Evolutionary conservation across 2,888 invertebrate species (phyloP).

Genomic region (Zygaena filipendulae): DNA sequence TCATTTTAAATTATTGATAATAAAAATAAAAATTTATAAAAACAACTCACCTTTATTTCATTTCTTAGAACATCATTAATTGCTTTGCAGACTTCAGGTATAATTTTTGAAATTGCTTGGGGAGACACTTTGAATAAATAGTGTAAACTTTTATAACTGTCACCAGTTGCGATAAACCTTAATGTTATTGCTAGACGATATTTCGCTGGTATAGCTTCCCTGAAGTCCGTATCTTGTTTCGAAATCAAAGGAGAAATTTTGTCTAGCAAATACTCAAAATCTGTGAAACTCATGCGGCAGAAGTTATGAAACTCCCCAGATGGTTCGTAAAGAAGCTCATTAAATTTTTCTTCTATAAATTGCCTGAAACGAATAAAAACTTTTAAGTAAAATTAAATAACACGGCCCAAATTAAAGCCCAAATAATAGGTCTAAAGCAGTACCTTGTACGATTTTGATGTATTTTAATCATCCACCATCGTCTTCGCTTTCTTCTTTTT

Average conservation of each 20-base stretch:
- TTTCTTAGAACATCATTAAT: conserved; percentile 17
- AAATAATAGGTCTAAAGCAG: conserved; percentile 5
- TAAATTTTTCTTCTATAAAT: conserved; percentile 18
- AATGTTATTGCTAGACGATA: conserved; percentile 23
- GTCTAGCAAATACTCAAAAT: conserved; percentile 23
- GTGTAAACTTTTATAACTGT: conserved; percentile 7
- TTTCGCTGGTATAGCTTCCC: conserved; percentile 19
- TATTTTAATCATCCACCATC: conserved; percentile 1
- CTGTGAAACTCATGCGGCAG: conserved; percentile 19
- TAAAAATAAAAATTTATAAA: conserved; percentile 17
- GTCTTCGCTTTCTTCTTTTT: conserved; percentile 3
- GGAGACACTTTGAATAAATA: conserved; percentile 3
- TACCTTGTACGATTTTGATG: conserved; percentile 12
- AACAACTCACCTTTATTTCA: conserved; percentile 17
- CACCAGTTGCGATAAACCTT: conserved; percentile 22
- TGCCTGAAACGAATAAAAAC: conserved; percentile 4
- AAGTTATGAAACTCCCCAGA: conserved; percentile 25
- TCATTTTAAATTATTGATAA: too few species aligned
- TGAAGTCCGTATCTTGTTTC: conserved; percentile 9
- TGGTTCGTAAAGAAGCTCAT: conserved; percentile 20
- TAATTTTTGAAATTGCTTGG: conserved; percentile 1
- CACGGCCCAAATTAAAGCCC: conserved; percentile 2
- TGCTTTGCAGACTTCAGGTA: conserved; percentile 14
- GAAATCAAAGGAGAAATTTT: conserved; percentile 23
- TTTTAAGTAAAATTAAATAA: too few species aligned